Conservation (phyloP, 2,113 vertebrate species). For the Naja naja region DNA sequence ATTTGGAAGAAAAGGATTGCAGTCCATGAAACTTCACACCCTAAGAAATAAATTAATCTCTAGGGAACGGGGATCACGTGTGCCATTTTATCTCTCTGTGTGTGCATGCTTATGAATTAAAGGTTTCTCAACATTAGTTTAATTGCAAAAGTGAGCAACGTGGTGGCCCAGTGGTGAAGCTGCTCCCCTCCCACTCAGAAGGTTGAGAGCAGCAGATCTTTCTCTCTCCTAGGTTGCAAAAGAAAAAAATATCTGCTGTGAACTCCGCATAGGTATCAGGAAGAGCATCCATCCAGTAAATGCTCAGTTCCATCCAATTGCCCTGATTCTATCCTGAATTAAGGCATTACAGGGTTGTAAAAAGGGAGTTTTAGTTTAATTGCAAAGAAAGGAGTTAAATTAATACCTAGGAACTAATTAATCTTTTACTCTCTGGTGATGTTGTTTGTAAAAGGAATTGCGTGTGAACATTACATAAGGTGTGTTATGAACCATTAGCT, state of each 20-base stretch:
- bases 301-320: neutral
- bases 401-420: neutral
- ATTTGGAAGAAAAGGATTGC: neutral
- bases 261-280: neutral
- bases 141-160: neutral
- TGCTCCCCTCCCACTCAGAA: neutral
- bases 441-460: neutral
- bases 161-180: neutral
- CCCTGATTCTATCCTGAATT: neutral
- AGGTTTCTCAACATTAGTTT: neutral
- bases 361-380: neutral
- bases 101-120: neutral
- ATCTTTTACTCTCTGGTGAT: neutral
- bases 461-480: neutral
- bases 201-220: neutral
- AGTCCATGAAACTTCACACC: neutral
- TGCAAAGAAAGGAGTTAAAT: neutral
- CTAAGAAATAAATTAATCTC: neutral
- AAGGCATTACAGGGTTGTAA: neutral
- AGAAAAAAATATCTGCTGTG: neutral
- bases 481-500: neutral
- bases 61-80: neutral
- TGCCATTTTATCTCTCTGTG: neutral
- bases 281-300: neutral
- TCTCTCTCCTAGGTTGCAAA: neutral